Evolutionary conservation across 2,797 vertebrate genomes (phyloP).

Genomic region (Arctocebus calabarensis): DNA sequence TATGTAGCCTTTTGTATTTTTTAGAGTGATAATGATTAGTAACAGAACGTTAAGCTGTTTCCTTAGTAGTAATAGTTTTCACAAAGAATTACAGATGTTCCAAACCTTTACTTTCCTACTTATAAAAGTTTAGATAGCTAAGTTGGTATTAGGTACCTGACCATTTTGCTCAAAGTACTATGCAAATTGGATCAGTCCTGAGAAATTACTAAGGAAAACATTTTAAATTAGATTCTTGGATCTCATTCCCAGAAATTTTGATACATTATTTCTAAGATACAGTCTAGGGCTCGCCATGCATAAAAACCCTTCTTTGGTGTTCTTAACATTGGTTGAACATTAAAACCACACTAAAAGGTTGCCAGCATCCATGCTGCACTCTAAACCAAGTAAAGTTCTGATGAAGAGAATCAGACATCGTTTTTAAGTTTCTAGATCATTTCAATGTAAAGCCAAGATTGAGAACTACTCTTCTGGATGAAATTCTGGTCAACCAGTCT

Average conservation of each 20-base stretch:
- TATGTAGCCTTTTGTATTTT: neutral
- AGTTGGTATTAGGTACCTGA: neutral
- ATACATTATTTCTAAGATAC: neutral
- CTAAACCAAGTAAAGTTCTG: neutral
- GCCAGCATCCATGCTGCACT: neutral
- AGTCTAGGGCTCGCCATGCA: neutral
- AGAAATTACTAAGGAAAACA: neutral
- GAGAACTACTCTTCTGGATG: neutral
- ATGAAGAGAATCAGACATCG: neutral
- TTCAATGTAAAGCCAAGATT: neutral
- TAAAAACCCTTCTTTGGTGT: neutral
- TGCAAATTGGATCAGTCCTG: neutral
- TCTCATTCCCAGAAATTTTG: neutral
- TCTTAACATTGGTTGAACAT: neutral
- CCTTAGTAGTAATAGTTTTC: neutral
- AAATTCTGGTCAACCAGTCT: neutral
- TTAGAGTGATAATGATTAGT: neutral
- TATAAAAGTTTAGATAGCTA: neutral
- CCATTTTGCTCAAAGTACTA: neutral
- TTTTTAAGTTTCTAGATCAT: neutral
- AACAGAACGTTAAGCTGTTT: conserved; percentile 21
- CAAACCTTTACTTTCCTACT: neutral
- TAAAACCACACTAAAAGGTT: neutral
- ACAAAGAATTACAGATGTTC: neutral
- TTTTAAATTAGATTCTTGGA: conserved; percentile 8